A percentile compares a stretch with the other conserved stretches of the same genome.
These are phyloP conservation scores for Chaetophractus vellerosus DNA, from an alignment of 2,797 vertebrate species.

Conservation along the genomic window DNA sequence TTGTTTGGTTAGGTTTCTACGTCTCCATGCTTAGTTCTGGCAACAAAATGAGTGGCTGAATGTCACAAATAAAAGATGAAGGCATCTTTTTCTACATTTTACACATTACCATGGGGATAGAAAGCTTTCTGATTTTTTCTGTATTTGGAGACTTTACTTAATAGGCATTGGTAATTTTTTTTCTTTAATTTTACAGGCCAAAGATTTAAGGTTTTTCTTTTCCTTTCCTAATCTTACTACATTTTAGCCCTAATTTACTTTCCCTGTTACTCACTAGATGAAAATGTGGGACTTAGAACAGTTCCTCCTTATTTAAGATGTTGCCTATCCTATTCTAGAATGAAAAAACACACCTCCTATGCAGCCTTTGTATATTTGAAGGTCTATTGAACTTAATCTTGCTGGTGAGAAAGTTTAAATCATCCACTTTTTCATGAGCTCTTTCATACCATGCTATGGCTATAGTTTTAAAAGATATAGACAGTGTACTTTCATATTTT, in stretches of 20 bases:
- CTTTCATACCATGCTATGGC: not conserved
- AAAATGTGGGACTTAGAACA: conserved; percentile 40
- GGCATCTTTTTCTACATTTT: conserved; percentile 67
- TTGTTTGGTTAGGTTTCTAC: conserved; percentile 65
- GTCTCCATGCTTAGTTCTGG: conserved; percentile 29
- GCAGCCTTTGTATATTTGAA: conserved; percentile 20
- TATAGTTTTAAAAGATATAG: conserved; percentile 55
- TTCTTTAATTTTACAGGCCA: not conserved
- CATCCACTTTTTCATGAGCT: not conserved
- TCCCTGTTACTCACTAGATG: conserved; percentile 27
- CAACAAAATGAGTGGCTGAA: conserved; percentile 26
- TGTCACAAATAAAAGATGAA: conserved; percentile 51
- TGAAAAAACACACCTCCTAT: not conserved
- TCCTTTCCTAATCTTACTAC: conserved; percentile 35
- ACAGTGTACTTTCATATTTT: not conserved
- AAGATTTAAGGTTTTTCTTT: conserved; percentile 49
- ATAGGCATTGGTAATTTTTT: not conserved
- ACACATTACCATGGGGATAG: conserved; percentile 36
- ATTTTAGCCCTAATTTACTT: conserved; percentile 54
- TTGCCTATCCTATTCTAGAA: conserved; percentile 9
- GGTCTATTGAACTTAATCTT: not conserved
- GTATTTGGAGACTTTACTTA: conserved; percentile 65
- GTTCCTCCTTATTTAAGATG: conserved; percentile 45
- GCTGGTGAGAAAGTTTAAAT: conserved; percentile 39
- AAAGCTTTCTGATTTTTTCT: conserved; percentile 61